phyloP scores from a whole-genome alignment of 2,797 vertebrate genomes.

The Dryobates pubescens region DNA sequence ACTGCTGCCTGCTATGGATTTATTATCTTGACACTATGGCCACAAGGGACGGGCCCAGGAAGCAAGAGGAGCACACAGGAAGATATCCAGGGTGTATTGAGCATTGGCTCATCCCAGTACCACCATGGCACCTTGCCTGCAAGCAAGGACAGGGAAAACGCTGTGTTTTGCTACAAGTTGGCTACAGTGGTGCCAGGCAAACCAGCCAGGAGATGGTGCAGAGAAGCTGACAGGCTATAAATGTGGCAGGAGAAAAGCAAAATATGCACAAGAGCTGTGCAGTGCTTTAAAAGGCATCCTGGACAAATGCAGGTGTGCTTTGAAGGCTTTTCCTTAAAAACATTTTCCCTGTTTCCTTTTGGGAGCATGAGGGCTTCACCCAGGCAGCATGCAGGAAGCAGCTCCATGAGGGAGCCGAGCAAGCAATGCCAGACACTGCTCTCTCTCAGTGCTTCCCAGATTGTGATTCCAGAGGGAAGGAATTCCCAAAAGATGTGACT shows the following conservation, averaged over 20 bases:
- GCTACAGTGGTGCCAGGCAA: neutral
- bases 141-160: neutral
- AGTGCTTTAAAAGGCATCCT: neutral
- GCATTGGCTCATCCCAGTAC: neutral
- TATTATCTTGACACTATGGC: neutral
- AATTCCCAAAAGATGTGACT: neutral
- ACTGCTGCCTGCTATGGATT: neutral
- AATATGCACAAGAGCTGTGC: neutral
- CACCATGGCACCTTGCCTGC: neutral
- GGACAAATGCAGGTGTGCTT: neutral
- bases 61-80: neutral
- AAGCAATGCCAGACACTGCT: neutral
- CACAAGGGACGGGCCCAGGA: neutral
- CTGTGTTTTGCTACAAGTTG: neutral
- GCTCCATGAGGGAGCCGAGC: neutral
- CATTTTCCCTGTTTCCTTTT: neutral
- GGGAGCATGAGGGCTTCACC: neutral
- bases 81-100: neutral
- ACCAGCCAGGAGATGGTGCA: neutral
- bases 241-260: neutral
- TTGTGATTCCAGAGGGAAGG: neutral
- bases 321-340: neutral
- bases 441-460: neutral
- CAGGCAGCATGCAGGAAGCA: accelerated
- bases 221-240: neutral